Base-by-base conservation (phyloP, 2,888 invertebrate genomes). In the Tenthredo scrophulariae region DNA sequence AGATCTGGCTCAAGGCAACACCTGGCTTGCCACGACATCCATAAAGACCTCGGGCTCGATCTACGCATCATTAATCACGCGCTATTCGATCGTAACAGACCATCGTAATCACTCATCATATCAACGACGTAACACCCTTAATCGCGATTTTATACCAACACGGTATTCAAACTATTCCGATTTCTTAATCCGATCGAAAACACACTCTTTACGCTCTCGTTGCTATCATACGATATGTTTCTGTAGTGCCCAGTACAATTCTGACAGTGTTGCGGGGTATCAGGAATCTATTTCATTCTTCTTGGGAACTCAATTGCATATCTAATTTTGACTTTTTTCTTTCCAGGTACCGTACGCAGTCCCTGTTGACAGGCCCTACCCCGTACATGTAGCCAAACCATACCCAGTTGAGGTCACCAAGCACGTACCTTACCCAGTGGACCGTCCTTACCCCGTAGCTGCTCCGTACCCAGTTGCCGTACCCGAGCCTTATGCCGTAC, bases 341-440 rank as follows among this genome's bases (percentile, higher is more conserved):
- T 80, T 83, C 85, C 87, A 92, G 92, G 92, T 92, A n/a, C 93
- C 93, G 58, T 91, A 92, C 40, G 92, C 93, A 75, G 92, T 93
- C 5, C 92, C 91, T 6, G 93, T 93, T 18, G 93, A 93, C 84
- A 91, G 92, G 29, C 93, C 93, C 0, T 91, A 91, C 86, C 91
- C 93, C 22, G 93, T 94, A 4, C 91, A 90, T 40, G 92, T 93
- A 2, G 92, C 93, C 4, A 92, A 91, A 79, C 93, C 93, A 0
- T 92, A 93, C 88, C 92, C 93, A 74, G 93, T 93, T 13, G 90
- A 92, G 65, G 92, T 93, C 7, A 91, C 92, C 85, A 92, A 90
- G 62, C 92, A 91, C 87, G 91, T 93, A 26, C 89, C 92, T n/a
- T 88, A 91, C 33, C 91, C 93, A 18, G 91, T 92, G 26, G 91